Base-by-base conservation (phyloP, 2,797 vertebrate genomes). In the Cynodonichthys magdalenae region DNA sequence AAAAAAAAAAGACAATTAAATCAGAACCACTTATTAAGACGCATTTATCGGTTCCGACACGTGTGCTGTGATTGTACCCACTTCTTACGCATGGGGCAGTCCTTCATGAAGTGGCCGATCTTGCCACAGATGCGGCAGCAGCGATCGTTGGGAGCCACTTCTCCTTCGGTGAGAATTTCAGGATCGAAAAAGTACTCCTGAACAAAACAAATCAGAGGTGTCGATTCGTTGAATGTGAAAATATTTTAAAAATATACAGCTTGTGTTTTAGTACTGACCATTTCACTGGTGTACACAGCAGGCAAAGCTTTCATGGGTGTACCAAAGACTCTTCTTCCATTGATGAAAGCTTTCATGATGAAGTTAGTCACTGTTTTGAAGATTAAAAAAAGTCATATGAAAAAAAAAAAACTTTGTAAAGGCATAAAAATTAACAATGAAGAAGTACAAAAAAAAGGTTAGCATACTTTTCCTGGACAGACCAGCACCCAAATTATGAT, bases 271-370 rank as follows among this genome's bases (percentile, higher is more conserved):
- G 56, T 19, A 90, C 95, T 74, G 70, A 97, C 97, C 96, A 98
- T 96, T 80, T 93, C 92, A 84, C 89, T 94, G 45, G 93, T 81
- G 82, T 95, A 96, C 63, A 94, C 89, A 17, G 93, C 91, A 61
- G 95, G 95, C 69, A 95, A 90, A 80, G 57, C 74, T 92, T 90
- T 94, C 64, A 96, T 5, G n/a, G 97, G 92, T 15, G 93, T 95
- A 63, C 96, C 97, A 87, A 97, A 98, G 71, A 97, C 89, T 63
- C 90, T 94, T 85, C 96, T 94, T 66, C 96, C 96, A 67, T 98
- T 98, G 81, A 98, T 96, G 87, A 98, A 97, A 58, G 96, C 96
- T 87, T 99, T 99, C 95, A 98, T 98, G 90, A 99, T 99, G 93
- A 98, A 99, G 91, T 96, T 97, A 59, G 96, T 98, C 97, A 99